A percentile compares a stretch with the other conserved stretches of the same genome.
phyloP scores from a whole-genome alignment of 2,888 invertebrate species.

The Mythimna impura region DNA sequence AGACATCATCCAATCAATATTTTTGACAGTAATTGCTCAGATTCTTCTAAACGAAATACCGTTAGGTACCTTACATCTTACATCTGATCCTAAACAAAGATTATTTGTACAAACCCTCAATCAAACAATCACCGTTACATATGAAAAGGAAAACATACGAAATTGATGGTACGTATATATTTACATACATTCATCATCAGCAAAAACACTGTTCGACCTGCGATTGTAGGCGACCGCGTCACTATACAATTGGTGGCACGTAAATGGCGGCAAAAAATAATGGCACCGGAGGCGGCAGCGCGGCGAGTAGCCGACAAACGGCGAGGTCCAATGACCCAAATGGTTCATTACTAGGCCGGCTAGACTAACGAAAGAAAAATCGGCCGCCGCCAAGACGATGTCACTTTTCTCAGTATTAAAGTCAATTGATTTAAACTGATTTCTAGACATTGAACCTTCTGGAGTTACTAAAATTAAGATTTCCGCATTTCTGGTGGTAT shows the following conservation, averaged over 20 bases:
- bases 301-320: constrained; percentile 81
- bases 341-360: constrained; percentile 85
- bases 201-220: constrained; percentile 70
- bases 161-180: constrained; percentile 66
- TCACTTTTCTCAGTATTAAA: constrained; percentile 62
- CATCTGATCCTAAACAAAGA: constrained; percentile 68
- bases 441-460: constrained; percentile 51
- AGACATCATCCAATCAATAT: background rate
- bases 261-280: constrained; percentile 83
- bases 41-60: constrained; percentile 68
- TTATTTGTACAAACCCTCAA: constrained; percentile 68
- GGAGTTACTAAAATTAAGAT: constrained; percentile 15
- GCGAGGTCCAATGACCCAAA: constrained; percentile 90
- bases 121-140: constrained; percentile 71
- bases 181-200: constrained; percentile 53
- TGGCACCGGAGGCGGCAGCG: constrained; percentile 79
- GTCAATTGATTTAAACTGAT: constrained; percentile 66
- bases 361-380: constrained; percentile 87
- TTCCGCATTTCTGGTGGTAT: constrained; percentile 16
- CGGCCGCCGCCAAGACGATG: constrained; percentile 74
- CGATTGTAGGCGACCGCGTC: constrained; percentile 78
- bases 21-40: background rate
- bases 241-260: constrained; percentile 80
- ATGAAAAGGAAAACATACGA: constrained; percentile 66
- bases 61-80: constrained; percentile 68